Percentiles rank a stretch among this genome's conserved stretches.
phyloP scores from a whole-genome alignment of 2,113 vertebrate genomes.

The Lipotes vexillifer region DNA sequence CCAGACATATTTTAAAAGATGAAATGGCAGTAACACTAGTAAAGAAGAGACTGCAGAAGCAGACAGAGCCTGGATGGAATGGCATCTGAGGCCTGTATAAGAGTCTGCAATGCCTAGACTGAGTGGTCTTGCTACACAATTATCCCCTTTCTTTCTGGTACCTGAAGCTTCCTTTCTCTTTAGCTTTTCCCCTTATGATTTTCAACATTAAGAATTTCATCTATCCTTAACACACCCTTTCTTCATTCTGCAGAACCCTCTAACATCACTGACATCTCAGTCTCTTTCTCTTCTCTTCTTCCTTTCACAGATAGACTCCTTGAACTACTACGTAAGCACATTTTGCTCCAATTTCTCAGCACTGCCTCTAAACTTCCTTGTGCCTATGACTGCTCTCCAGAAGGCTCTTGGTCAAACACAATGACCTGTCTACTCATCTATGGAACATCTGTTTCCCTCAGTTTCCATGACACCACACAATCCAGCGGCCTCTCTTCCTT shows the following conservation, averaged over 20 bases:
- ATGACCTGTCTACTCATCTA: not conserved
- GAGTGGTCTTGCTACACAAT: not conserved
- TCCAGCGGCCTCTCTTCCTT: not conserved
- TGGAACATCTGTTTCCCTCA: not conserved
- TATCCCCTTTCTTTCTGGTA: not conserved
- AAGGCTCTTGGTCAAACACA: not conserved
- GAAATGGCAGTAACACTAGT: not conserved
- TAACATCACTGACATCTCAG: not conserved
- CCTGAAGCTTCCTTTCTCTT: not conserved
- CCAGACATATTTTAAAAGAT: not conserved
- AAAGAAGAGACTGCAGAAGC: not conserved
- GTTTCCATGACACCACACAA: not conserved
- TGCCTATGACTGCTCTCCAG: not conserved
- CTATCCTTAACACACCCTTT: not conserved
- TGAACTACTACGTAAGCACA: not conserved
- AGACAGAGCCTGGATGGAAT: not conserved
- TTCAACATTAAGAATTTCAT: not conserved
- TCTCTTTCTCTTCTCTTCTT: not conserved
- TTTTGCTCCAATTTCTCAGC: not conserved
- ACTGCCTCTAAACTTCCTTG: not conserved
- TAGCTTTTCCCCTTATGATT: not conserved
- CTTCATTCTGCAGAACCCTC: not conserved
- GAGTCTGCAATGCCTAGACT: not conserved
- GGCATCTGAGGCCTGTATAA: not conserved
- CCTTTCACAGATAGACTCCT: not conserved